Base-by-base conservation (phyloP, 2,797 vertebrate genomes). In the Neostethus bicornis region DNA sequence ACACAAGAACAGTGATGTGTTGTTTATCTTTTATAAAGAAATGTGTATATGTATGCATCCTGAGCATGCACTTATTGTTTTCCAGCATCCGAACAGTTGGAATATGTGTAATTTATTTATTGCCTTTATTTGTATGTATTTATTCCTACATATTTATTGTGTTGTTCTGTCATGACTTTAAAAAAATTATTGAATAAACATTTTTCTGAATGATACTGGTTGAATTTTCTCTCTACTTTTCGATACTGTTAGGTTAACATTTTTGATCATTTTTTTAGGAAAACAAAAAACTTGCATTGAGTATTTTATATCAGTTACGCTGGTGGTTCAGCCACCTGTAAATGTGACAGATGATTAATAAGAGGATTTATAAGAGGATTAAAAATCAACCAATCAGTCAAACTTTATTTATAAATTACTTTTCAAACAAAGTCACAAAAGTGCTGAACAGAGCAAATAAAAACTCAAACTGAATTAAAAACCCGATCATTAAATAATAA, bases 91-190 rank as follows among this genome's bases (percentile, higher is more conserved):
- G 77, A 43, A 53, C n/a, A 64, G n/a, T n/a, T n/a, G n/a, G n/a
- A 57, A 17, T 49, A 7, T 44, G 20, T 57, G 6, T 5, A 81
- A 62, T 73, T 72, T 80, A 83, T 79, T 79, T 56, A 75, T 65
- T 64, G 1, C 21, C 25, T 61, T 59, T 47, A 61, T 64, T 56
- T 1, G 51, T 7, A 26, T 47, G 13, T 85, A 85, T 84, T 83
- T 79, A 70, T 84, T 76, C 77, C 34, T 0, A 46, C 25, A 34
- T 86, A 81, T 83, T 77, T 83, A 82, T 83, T 67, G 25, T 60
- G 14, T 21, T 61, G 13, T 43, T 23, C 37, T 32, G 12, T 32
- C 11, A 62, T 61, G 8, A 58, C 23, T 56, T 74, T 79, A 35
- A 51, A 26, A 54, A 16, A 78, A 59, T 58, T 44, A 66, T 16